Conservation (phyloP, 2,797 vertebrate genomes). For the Sebastes jordani region DNA sequence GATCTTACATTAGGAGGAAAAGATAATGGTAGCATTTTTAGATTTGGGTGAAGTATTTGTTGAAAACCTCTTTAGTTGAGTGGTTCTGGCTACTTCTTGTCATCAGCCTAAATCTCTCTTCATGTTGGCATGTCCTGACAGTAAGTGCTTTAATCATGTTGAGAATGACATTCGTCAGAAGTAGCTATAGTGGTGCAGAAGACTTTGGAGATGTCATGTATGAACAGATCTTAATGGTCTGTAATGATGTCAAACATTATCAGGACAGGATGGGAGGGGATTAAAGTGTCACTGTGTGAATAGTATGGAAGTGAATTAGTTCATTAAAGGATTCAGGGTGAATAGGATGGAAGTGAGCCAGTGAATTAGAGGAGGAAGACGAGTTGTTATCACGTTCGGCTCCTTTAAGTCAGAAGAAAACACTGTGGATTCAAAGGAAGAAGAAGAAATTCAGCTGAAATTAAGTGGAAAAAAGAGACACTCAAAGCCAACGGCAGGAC, state of each 20-base stretch:
- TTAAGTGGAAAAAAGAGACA: neutral
- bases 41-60: neutral
- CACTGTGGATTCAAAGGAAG: neutral
- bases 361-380: conserved; percentile 6
- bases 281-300: conserved; percentile 37
- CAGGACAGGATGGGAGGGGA: conserved; percentile 14
- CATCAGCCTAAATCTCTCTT: conserved; percentile 2
- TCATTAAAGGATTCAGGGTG: conserved; percentile 19
- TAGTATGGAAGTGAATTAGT: conserved; percentile 29
- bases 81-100: neutral
- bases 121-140: neutral
- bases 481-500: neutral
- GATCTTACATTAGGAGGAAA: neutral
- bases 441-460: neutral
- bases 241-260: conserved; percentile 10
- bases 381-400: neutral
- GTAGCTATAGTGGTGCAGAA: neutral
- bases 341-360: conserved; percentile 12
- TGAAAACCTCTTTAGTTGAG: conserved; percentile 19
- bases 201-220: conserved; percentile 28
- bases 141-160: conserved; percentile 2
- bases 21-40: neutral
- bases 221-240: conserved; percentile 39
- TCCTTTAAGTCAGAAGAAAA: conserved; percentile 36
- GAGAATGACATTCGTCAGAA: conserved; percentile 4